Percentiles rank a stretch among this genome's conserved stretches.
These are phyloP conservation scores for Bufo bufo DNA, from an alignment of 2,113 vertebrate species.

Conservation along the genomic window DNA sequence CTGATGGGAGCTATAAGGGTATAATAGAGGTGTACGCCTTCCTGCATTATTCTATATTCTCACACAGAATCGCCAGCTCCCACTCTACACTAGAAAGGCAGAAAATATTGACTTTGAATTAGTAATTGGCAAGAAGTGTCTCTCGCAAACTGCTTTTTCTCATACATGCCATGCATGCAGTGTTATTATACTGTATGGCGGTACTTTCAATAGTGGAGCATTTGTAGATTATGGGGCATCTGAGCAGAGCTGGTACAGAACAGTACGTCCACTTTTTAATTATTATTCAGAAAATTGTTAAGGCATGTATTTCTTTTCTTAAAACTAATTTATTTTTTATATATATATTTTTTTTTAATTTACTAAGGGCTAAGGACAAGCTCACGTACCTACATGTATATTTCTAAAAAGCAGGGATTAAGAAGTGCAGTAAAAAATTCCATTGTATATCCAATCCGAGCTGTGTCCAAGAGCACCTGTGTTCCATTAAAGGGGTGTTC, in stretches of 20 bases:
- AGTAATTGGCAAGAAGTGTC: constrained; percentile 40
- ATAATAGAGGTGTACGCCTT: constrained; percentile 23
- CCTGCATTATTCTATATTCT: constrained; percentile 35
- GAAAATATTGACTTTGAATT: constrained; percentile 41
- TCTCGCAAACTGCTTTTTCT: constrained; percentile 5
- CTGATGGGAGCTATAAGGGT: constrained; percentile 28
- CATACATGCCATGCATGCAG: not conserved
- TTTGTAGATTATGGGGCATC: not conserved
- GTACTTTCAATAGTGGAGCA: not conserved
- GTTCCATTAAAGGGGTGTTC: not conserved
- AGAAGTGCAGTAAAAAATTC: too few species aligned
- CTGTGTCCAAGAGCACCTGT: not conserved
- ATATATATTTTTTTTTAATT: constrained; percentile 2
- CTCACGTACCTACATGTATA: not conserved
- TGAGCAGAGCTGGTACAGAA: not conserved
- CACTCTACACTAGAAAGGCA: constrained; percentile 18
- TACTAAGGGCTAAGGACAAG: not conserved
- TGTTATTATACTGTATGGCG: constrained; percentile 10
- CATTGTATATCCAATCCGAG: not conserved
- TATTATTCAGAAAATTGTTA: not conserved
- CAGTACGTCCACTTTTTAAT: not conserved
- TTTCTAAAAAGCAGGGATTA: not conserved
- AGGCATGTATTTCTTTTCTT: not conserved
- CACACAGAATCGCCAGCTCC: constrained; percentile 12
- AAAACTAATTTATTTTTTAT: not conserved